Base-by-base conservation (phyloP, 2,888 invertebrate species). In the Lasius fuliginosus region DNA sequence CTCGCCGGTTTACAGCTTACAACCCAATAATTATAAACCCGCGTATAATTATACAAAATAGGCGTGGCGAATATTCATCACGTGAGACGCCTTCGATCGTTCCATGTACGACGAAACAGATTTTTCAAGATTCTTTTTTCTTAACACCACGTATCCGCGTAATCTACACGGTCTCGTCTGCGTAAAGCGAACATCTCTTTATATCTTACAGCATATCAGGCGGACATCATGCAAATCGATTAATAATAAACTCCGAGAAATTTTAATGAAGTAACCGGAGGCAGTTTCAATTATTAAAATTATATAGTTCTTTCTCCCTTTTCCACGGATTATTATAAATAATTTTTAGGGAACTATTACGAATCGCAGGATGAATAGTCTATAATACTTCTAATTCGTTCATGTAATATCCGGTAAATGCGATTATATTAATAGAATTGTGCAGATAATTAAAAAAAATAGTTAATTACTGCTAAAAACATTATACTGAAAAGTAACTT, bases 1-100 rank as follows among this genome's bases (percentile, higher is more conserved):
- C 71, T 82, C 74, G 81, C 84, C 82, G 75, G 82, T 87, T 79
- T 84, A 84, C 83, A 87, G 84, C 84, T 82, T 85, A 84, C 85
- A 91, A 89, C 87, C 79, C 87, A 71, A 88, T 90, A 89, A 90
- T 91, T 89, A 91, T 84, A 89, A 88, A 49, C 88, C 88, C 62
- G 86, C 85, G 86, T 88, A 87, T 89, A 90, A 92, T 92, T 92
- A 92, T 89, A 89, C 86, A 87, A 90, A 86, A 88, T 92, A 86
- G 93, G 92, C 92, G 92, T 93, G 92, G 89, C 58, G 87, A 87
- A 84, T 84, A 87, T 88, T 90, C 90, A 90, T 90, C 84, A 86
- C 76, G 11, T 79, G 73, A 64, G 84, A 85, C 85, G 83, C 84
- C 82, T 67, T 82, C 79, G 82, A 71, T 73, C 85, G 85, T 85